Conservation (phyloP, 2,888 invertebrate species). For the Eristalinus aeneus region DNA sequence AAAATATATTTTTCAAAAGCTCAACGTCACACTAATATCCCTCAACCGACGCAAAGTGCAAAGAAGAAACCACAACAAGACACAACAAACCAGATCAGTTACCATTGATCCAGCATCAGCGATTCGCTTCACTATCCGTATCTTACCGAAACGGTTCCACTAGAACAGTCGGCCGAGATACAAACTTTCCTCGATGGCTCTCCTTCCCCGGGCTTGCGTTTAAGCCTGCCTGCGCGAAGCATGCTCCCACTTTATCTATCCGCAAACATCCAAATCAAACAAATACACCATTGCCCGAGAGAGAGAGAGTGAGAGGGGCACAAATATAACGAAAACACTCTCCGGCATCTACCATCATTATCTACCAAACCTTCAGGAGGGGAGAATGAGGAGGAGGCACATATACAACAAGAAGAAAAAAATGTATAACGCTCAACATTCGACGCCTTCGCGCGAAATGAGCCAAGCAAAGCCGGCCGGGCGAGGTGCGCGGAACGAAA, state of each 20-base stretch:
- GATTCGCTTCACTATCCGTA: not conserved
- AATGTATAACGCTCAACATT: conserved; percentile 40
- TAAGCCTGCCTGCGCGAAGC: not conserved
- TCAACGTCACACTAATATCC: too few species aligned
- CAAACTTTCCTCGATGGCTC: not conserved
- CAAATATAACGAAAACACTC: conserved; percentile 9
- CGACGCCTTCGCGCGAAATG: conserved; percentile 54
- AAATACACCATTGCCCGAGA: conserved; percentile 6
- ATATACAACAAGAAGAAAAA: not conserved
- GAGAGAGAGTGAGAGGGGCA: not conserved
- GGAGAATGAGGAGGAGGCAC: not conserved
- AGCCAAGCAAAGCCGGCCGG: conserved; percentile 6
- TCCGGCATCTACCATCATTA: conserved; percentile 32
- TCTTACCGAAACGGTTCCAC: not conserved
- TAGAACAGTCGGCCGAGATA: not conserved
- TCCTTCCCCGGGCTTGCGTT: not conserved
- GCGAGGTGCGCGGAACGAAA: conserved; percentile 3
- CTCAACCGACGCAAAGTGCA: not conserved
- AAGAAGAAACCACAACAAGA: too few species aligned
- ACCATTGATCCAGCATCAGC: not conserved
- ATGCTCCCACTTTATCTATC: conserved; percentile 32
- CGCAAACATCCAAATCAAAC: conserved; percentile 35
- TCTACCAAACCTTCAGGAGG: not conserved
- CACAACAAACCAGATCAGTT: not conserved
- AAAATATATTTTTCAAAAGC: not conserved